These are phyloP conservation scores for Onychorhynchus coronatus DNA, from an alignment of 2,113 vertebrate species.

Conservation along the genomic window DNA sequence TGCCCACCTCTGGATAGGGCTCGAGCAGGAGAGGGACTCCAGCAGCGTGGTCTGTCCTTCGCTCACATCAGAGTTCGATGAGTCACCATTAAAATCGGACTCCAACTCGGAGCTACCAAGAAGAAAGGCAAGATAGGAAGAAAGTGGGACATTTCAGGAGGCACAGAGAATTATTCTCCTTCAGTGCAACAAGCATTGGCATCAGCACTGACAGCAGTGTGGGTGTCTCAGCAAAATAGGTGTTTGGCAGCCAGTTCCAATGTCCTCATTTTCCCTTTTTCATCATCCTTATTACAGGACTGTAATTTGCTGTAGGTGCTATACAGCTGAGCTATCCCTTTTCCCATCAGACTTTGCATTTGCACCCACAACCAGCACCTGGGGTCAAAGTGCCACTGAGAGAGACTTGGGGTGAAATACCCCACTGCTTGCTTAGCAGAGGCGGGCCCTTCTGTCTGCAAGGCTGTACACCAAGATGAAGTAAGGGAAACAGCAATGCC, in stretches of 20 bases:
- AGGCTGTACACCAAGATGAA: background rate
- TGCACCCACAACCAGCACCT: background rate
- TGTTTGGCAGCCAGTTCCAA: background rate
- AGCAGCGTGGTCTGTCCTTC: background rate
- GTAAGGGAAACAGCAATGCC: background rate
- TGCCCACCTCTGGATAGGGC: background rate
- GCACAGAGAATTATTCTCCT: background rate
- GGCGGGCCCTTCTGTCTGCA: background rate
- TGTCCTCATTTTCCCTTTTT: background rate
- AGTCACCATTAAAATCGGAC: background rate
- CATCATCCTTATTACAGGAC: rapidly evolving
- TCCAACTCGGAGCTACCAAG: slow-evolving; percentile 69
- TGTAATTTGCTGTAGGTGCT: background rate
- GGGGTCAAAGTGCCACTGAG: background rate
- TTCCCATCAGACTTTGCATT: background rate
- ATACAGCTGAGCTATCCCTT: background rate
- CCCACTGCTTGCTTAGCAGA: rapidly evolving
- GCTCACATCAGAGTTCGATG: rapidly evolving
- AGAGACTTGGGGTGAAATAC: background rate
- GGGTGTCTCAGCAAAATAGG: background rate
- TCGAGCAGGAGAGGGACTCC: background rate
- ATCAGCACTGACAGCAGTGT: background rate
- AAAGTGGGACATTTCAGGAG: background rate
- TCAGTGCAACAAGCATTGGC: background rate
- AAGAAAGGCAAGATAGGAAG: background rate